Percentiles rank a stretch among this genome's conserved stretches.
These are phyloP conservation scores for Allobates femoralis DNA, from an alignment of 2,797 vertebrate species.

Conservation along the genomic window DNA sequence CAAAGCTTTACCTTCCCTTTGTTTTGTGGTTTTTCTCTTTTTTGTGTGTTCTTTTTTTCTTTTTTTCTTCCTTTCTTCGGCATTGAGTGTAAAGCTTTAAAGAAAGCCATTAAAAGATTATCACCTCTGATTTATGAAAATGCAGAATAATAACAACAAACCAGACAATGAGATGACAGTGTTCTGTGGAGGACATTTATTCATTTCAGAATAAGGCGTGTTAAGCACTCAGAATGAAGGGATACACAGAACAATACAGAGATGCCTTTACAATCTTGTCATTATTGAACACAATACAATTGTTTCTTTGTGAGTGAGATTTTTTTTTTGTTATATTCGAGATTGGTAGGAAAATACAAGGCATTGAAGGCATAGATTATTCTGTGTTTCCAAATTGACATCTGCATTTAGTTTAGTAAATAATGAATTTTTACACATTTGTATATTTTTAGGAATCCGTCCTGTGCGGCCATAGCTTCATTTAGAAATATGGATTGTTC, in stretches of 20 bases:
- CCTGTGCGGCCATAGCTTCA: not conserved
- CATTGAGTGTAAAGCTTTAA: slow-evolving; percentile 76
- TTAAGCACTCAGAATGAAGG: slow-evolving; percentile 83
- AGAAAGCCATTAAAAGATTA: slow-evolving; percentile 87
- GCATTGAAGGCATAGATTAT: slow-evolving; percentile 76
- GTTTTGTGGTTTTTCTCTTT: not conserved
- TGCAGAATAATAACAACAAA: slow-evolving; percentile 85
- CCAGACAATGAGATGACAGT: slow-evolving; percentile 86
- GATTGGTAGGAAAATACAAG: slow-evolving; percentile 83
- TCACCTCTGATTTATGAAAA: slow-evolving; percentile 95
- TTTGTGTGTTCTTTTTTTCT: no score
- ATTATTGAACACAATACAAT: slow-evolving; percentile 92
- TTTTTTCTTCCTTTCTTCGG: slow-evolving; percentile 76
- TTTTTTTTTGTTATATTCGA: slow-evolving; percentile 66
- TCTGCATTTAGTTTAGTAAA: slow-evolving; percentile 75
- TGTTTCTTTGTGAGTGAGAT: slow-evolving; percentile 83
- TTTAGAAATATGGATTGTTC: not conserved
- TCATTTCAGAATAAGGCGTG: slow-evolving; percentile 83
- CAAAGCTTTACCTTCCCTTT: slow-evolving; percentile 71
- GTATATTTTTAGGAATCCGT: slow-evolving; percentile 33
- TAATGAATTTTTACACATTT: slow-evolving; percentile 51
- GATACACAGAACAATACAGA: slow-evolving; percentile 86
- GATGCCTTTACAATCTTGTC: slow-evolving; percentile 85
- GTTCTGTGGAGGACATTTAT: slow-evolving; percentile 85
- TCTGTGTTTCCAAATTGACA: slow-evolving; percentile 78